A percentile compares a stretch with the other conserved stretches of the same genome.
phyloP scores from a whole-genome alignment of 2,113 vertebrate species.

The Hippolais icterina region DNA sequence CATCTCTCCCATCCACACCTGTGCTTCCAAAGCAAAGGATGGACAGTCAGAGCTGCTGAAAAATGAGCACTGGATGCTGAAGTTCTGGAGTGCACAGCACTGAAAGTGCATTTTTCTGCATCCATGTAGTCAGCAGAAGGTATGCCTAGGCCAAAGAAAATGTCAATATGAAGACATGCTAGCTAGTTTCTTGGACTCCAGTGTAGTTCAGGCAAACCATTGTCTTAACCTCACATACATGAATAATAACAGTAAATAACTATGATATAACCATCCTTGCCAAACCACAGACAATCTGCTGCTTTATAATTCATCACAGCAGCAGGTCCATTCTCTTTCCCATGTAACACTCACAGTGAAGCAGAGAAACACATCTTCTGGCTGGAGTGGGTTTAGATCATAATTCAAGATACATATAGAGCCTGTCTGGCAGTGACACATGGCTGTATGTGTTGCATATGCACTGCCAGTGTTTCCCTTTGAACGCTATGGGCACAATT shows the following conservation, averaged over 20 bases:
- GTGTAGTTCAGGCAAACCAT: background rate
- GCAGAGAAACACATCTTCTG: background rate
- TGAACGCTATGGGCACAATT: fast-evolving
- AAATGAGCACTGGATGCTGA: background rate
- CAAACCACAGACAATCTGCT: background rate
- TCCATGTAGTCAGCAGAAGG: background rate
- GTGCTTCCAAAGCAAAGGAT: background rate
- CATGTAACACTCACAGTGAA: background rate
- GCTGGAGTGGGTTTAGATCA: background rate
- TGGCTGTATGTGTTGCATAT: background rate
- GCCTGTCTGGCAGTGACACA: background rate
- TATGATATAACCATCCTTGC: background rate
- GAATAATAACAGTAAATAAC: background rate
- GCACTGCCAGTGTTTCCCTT: background rate
- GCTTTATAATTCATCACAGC: background rate
- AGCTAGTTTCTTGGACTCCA: background rate
- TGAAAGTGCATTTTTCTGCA: background rate
- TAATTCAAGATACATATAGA: background rate
- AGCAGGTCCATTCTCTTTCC: background rate
- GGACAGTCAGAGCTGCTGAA: background rate
- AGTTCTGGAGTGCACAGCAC: background rate
- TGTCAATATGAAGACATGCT: background rate
- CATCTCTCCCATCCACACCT: background rate
- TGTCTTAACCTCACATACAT: background rate
- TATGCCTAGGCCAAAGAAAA: background rate